Evolutionary conservation across 2,888 invertebrate genomes (phyloP).

Genomic region (Furcula furcula): DNA sequence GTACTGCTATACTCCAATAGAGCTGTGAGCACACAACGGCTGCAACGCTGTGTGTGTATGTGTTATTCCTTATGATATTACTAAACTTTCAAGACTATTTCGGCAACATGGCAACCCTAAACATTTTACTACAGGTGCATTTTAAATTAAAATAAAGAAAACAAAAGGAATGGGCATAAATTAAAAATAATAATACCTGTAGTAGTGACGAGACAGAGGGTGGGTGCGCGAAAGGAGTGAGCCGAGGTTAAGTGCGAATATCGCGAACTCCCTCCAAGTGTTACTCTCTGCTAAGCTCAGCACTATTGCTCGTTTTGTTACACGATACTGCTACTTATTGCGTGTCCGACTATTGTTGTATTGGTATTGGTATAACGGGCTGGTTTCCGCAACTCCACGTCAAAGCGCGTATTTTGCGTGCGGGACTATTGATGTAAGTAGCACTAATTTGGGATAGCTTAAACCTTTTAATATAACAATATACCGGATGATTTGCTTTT

Average conservation of each 20-base stretch:
- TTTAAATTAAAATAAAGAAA: conserved; percentile 33
- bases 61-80: too few species aligned
- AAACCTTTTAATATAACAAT: too few species aligned
- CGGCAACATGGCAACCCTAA: conserved; percentile 22
- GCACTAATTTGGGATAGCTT: too few species aligned
- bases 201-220: conserved; percentile 11
- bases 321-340: not conserved
- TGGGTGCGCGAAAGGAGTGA: conserved; percentile 5
- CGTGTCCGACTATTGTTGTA: not conserved
- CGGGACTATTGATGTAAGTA: too few species aligned
- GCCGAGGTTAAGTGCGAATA: conserved; percentile 14
- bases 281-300: not conserved
- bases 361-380: too few species aligned
- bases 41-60: too few species aligned
- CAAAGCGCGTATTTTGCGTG: too few species aligned
- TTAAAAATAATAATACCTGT: conserved; percentile 45
- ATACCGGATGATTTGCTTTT: too few species aligned
- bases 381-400: too few species aligned
- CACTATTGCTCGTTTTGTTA: conserved; percentile 1
- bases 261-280: conserved; percentile 1
- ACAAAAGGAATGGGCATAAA: conserved; percentile 36
- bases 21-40: too few species aligned
- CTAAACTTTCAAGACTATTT: too few species aligned
- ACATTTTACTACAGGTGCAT: conserved; percentile 25
- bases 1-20: too few species aligned